A percentile compares a stretch with the other conserved stretches of the same genome.
phyloP scores from a whole-genome alignment of 2,113 vertebrate species.

The Callospermophilus lateralis region DNA sequence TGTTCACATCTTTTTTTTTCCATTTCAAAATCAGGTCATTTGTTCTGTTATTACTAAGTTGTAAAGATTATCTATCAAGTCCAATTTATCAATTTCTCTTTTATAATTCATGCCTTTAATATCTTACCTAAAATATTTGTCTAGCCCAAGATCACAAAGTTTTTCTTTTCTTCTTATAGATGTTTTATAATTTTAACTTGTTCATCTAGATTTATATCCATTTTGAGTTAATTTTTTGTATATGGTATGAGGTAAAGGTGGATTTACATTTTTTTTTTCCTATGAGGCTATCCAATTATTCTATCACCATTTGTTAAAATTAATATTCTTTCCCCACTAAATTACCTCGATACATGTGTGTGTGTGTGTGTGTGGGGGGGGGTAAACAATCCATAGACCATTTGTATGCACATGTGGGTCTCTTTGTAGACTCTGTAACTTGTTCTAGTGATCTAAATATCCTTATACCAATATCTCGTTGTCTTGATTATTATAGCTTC shows the following conservation, averaged over 20 bases:
- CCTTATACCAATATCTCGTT: neutral
- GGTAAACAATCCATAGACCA: neutral
- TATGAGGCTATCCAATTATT: neutral
- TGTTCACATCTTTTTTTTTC: slow-evolving; percentile 47
- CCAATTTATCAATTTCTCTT: slow-evolving; percentile 13
- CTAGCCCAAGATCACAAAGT: too few species aligned
- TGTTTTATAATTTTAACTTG: too few species aligned
- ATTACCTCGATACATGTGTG: neutral
- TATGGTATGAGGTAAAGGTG: too few species aligned
- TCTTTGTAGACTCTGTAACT: neutral
- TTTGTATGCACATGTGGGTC: neutral
- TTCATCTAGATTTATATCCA: too few species aligned
- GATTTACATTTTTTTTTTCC: neutral
- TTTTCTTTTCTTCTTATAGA: too few species aligned
- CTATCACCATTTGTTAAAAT: neutral
- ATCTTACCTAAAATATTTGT: neutral
- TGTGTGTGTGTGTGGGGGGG: neutral
- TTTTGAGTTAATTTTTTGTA: too few species aligned
- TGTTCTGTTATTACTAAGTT: slow-evolving; percentile 24
- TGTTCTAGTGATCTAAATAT: neutral
- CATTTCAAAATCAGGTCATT: slow-evolving; percentile 63
- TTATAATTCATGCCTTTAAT: slow-evolving; percentile 35
- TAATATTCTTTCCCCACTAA: neutral
- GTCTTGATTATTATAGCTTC: neutral
- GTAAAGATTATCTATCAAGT: slow-evolving; percentile 32